A percentile compares a stretch with the other conserved stretches of the same genome.
Evolutionary conservation across 1,140 invertebrate species (phyloP).

Genomic region (Papilio dardanus): DNA sequence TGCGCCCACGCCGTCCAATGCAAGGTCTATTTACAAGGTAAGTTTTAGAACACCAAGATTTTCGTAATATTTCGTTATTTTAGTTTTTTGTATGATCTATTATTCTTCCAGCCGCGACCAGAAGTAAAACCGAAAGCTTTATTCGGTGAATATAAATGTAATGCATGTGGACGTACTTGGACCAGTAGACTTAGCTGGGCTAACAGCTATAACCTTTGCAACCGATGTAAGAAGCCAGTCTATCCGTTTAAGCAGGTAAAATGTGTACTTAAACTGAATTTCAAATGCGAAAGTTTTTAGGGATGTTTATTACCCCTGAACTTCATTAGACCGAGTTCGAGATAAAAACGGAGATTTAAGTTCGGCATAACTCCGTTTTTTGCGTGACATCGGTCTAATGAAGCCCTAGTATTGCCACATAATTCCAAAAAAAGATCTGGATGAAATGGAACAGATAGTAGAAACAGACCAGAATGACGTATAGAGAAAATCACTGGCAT

Average conservation of each 20-base stretch:
- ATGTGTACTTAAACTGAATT: neutral
- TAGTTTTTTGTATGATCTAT: neutral
- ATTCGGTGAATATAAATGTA: conserved; percentile 32
- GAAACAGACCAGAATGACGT: too few relatives aligned
- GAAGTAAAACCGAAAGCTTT: conserved; percentile 19
- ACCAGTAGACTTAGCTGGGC: conserved; percentile 27
- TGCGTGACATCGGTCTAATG: too few relatives aligned
- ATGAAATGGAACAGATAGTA: neutral
- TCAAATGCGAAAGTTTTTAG: neutral
- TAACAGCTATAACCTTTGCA: conserved; percentile 13
- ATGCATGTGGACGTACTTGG: conserved; percentile 33
- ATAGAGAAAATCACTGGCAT: too few relatives aligned
- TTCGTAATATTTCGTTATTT: too few relatives aligned
- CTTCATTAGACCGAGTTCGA: too few relatives aligned
- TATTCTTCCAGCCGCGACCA: neutral
- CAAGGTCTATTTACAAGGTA: neutral
- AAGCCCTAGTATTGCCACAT: too few relatives aligned
- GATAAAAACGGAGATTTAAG: too few relatives aligned
- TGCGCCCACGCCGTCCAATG: too few relatives aligned
- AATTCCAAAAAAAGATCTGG: too few relatives aligned
- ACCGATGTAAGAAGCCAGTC: conserved; percentile 17
- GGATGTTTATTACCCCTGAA: too few relatives aligned
- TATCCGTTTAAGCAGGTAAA: conserved; percentile 28
- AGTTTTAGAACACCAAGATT: neutral
- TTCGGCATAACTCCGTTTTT: too few relatives aligned